A percentile compares a stretch with the other conserved stretches of the same genome.
Conservation (phyloP, 2,797 vertebrate species). For the Gymnopithys bicolor region DNA sequence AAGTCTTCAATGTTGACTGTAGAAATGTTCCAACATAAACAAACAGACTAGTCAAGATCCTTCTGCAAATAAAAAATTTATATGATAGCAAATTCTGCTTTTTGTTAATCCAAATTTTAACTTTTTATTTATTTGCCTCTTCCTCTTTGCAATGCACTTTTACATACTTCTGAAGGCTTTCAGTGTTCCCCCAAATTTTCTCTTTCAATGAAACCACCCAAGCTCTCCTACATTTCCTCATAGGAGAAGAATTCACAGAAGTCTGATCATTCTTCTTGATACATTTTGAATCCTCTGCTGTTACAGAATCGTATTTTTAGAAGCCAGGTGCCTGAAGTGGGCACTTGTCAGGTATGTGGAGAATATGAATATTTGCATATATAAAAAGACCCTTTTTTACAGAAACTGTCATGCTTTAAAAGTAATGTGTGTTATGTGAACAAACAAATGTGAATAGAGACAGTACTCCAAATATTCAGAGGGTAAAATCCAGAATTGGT, state of each 20-base stretch:
- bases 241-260: not conserved
- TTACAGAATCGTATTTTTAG: not conserved
- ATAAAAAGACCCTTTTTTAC: not conserved
- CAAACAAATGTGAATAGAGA: not conserved
- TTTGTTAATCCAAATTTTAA: not conserved
- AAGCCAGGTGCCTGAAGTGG: not conserved
- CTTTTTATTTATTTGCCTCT: not conserved
- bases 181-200: not conserved
- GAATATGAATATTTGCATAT: not conserved
- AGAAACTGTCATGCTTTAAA: not conserved
- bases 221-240: not conserved
- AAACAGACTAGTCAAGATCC: not conserved
- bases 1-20: not conserved
- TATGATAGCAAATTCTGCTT: not conserved
- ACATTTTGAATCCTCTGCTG: not conserved
- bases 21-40: not conserved
- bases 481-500: not conserved
- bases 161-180: not conserved
- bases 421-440: not conserved
- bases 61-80: not conserved
- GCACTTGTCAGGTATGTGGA: not conserved
- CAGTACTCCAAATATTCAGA: not conserved
- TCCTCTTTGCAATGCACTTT: not conserved
- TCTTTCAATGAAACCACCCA: not conserved
- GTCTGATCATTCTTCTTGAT: not conserved